Base-by-base conservation (phyloP, 2,797 vertebrate species). In the Hydrolagus colliei region DNA sequence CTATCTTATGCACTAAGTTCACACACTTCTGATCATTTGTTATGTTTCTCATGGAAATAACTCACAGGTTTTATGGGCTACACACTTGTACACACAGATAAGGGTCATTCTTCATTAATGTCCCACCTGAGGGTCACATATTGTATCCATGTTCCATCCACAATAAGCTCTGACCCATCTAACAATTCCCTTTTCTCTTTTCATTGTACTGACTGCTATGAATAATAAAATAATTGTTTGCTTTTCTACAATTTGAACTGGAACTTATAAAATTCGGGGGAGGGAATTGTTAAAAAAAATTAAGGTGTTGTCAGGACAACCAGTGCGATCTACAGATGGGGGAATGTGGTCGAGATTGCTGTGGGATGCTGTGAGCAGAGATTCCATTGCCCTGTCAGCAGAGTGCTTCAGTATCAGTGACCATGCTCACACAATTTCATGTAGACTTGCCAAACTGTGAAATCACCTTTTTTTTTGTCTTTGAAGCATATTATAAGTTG, bases 31-130 rank as follows among this genome's bases (percentile, higher is more conserved):
- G 71, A 52, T 87, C 95, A 96, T 96, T 96, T 95, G 94, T 96
- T 96, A 96, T 95, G 96, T 95, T 95, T 96, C 95, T 96, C 94
- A 88, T 94, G 94, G 93, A 96, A 71, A 18, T 52, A 35, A 68
- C 20, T 82, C 27, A 82, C 32, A 71, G 12, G 18, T 84, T 84
- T 16, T 41, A 52, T 52, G 41, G 41, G 41, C 41, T 52, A 52
- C 41, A 6, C 18, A 18, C 32, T 71, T 84, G 79, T 68, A 20
- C 65, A 20, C 4, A 12, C 7, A 71, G 65, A n/a, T 41, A 84
- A 84, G 32, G 65, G 4, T 52, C 79, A 52, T 41, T 35, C 65
- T 84, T 35, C 14, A 20, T 68, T 82, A 68, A 52, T 84, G 71
- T 41, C 67, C 65, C 32, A 84, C 62, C 61, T 13, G 32, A 27